Percentiles rank a stretch among this genome's conserved stretches.
These are phyloP conservation scores for Podarcis raffonei DNA, from an alignment of 2,113 vertebrate species.

Conservation along the genomic window DNA sequence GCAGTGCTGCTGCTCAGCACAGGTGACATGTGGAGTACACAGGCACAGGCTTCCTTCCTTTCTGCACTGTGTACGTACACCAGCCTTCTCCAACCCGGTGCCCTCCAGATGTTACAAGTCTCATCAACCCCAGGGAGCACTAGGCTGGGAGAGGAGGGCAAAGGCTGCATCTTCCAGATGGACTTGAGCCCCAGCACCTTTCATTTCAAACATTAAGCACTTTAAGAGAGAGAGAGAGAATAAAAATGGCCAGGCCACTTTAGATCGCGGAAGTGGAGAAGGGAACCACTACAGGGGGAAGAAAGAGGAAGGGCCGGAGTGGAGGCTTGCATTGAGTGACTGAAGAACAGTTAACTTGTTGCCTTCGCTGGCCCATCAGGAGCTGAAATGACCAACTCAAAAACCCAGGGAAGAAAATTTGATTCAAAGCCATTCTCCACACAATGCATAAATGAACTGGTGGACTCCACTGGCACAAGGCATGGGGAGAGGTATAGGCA, in stretches of 20 bases:
- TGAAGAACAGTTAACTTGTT: not conserved
- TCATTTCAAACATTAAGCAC: not conserved
- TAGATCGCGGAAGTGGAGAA: not conserved
- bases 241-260: not conserved
- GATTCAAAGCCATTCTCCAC: not conserved
- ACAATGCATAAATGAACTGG: not conserved
- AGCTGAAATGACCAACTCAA: not conserved
- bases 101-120: not conserved
- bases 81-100: not conserved
- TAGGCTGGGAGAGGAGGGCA: not conserved
- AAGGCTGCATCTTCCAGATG: not conserved
- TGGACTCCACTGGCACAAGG: not conserved
- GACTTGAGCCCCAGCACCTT: not conserved
- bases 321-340: not conserved
- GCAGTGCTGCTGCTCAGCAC: not conserved
- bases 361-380: not conserved
- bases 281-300: not conserved
- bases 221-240: not conserved
- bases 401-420: not conserved
- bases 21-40: not conserved
- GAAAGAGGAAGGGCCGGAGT: not conserved
- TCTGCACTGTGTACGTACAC: not conserved
- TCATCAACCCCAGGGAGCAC: not conserved
- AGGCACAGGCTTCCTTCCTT: not conserved
- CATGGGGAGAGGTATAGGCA: not conserved